Evolutionary conservation across 2,797 vertebrate genomes (phyloP).

Genomic region (Tolypeutes matacus): DNA sequence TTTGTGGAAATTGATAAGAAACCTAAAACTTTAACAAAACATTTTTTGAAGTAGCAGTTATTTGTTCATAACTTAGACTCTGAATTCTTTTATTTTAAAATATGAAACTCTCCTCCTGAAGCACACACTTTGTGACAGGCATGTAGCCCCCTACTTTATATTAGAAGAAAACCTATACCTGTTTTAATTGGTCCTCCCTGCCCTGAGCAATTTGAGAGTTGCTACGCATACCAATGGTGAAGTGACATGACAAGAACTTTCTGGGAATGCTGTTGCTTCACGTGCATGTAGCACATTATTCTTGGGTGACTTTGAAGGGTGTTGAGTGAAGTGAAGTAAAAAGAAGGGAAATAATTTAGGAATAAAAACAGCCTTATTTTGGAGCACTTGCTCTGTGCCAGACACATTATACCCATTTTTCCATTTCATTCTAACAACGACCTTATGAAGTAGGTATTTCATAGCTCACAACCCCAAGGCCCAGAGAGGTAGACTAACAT

Average conservation of each 20-base stretch:
- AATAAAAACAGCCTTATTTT: neutral
- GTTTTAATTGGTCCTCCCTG: neutral
- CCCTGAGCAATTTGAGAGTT: neutral
- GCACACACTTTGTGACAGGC: neutral
- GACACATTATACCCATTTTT: neutral
- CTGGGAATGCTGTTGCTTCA: neutral
- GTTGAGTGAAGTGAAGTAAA: slow-evolving; percentile 16
- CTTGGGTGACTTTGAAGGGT: slow-evolving; percentile 22
- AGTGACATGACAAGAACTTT: slow-evolving; percentile 14
- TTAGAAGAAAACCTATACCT: slow-evolving; percentile 15
- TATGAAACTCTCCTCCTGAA: slow-evolving; percentile 36
- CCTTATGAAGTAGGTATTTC: neutral
- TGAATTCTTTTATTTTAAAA: slow-evolving; percentile 53
- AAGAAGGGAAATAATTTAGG: neutral
- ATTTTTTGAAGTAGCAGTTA: slow-evolving; percentile 46
- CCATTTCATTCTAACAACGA: neutral
- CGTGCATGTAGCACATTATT: neutral
- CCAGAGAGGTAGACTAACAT: neutral
- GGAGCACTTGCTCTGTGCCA: neutral
- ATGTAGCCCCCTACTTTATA: neutral
- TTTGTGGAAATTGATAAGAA: slow-evolving; percentile 34
- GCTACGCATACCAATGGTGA: neutral
- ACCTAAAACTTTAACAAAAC: neutral
- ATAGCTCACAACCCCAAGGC: neutral
- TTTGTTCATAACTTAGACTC: slow-evolving; percentile 62